Evolutionary conservation across 2,888 invertebrate species (phyloP).

Genomic region (Tiphia femorata): DNA sequence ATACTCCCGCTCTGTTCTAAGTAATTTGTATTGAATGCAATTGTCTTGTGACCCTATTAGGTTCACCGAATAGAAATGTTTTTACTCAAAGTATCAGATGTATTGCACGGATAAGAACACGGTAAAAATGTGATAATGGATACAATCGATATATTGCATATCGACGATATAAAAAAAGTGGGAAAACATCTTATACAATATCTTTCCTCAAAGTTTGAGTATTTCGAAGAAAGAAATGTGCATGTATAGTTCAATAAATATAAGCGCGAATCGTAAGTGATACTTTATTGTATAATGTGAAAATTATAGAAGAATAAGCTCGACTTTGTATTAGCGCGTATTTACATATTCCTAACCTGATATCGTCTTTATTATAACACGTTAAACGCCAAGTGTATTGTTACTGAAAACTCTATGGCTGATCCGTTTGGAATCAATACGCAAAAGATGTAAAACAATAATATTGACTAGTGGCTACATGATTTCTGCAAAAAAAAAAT

Average conservation of each 20-base stretch:
- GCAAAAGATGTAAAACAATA: too few species aligned
- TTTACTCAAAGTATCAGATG: too few species aligned
- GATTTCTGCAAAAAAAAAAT: too few species aligned
- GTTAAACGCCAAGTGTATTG: too few species aligned
- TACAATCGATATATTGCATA: too few species aligned
- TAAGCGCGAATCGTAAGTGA: neutral
- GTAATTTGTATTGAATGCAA: constrained; percentile 6
- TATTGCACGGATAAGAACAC: too few species aligned
- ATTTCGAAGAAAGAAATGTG: neutral
- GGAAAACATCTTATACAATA: neutral
- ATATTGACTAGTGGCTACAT: too few species aligned
- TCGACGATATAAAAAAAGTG: neutral
- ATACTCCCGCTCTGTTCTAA: constrained; percentile 27
- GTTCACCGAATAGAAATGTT: neutral
- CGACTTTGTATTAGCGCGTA: neutral
- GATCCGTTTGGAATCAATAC: too few species aligned
- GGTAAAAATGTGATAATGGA: too few species aligned
- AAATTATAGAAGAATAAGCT: neutral
- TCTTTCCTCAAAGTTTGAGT: neutral
- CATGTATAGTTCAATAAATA: neutral
- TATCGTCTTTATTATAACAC: neutral
- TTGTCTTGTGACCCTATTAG: too few species aligned
- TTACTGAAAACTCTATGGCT: too few species aligned
- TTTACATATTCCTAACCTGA: neutral
- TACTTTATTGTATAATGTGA: neutral